Conservation (phyloP, 2,888 invertebrate genomes). For the Branchipolynoe longqiensis region DNA sequence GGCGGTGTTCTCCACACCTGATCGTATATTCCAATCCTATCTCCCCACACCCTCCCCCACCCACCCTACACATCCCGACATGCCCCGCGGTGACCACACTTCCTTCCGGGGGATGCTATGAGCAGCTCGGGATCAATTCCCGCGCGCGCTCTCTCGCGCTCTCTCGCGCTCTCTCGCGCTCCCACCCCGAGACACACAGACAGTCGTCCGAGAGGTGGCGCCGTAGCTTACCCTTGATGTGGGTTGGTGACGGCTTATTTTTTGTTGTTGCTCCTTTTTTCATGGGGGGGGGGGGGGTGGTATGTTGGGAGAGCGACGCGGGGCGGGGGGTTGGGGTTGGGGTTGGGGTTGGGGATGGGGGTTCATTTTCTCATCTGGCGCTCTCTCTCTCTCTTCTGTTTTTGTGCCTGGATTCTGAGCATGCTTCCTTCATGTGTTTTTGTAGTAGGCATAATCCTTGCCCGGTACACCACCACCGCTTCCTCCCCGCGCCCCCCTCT, state of each 20-base stretch:
- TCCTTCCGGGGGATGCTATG: background rate
- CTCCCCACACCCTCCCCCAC: background rate
- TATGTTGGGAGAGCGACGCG: too few relatives aligned
- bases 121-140: background rate
- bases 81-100: background rate
- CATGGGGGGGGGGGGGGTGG: too few relatives aligned
- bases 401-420: constrained; percentile 35
- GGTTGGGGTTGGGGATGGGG: too few relatives aligned
- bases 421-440: constrained; percentile 48
- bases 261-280: too few relatives aligned
- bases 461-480: background rate
- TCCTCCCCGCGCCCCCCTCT: background rate
- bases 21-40: too few relatives aligned
- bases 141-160: background rate
- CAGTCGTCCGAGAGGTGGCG: background rate
- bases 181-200: background rate
- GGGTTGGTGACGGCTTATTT: too few relatives aligned
- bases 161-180: background rate
- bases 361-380: too few relatives aligned
- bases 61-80: background rate
- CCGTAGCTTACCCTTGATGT: constrained; percentile 15
- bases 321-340: too few relatives aligned
- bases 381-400: background rate
- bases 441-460: constrained; percentile 2
- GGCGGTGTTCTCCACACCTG: background rate